phyloP scores from a whole-genome alignment of 2,797 vertebrate species.

The Intellagama lesueurii region DNA sequence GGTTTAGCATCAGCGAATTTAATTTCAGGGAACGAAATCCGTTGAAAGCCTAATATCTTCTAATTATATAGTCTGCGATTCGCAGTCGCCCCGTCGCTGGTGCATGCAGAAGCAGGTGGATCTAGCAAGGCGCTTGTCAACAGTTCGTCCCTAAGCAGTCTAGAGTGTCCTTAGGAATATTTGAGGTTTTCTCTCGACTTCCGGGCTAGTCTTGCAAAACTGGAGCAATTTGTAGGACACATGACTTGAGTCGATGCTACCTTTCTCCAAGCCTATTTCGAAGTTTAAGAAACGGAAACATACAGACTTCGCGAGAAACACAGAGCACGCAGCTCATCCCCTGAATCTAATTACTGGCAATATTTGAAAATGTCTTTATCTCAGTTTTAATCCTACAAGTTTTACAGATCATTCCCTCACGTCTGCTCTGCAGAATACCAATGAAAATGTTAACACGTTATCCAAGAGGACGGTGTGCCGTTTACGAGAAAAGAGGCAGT shows the following conservation, averaged over 20 bases:
- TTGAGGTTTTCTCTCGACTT: no score
- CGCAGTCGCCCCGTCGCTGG: neutral
- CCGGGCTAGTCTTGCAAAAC: no score
- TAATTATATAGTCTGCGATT: no score
- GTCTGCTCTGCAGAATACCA: neutral
- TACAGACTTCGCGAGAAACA: no score
- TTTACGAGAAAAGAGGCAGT: neutral
- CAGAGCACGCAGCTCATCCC: neutral
- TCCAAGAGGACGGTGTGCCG: neutral
- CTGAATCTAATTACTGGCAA: neutral
- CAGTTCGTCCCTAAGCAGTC: no score
- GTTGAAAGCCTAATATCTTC: no score
- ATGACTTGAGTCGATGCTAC: no score
- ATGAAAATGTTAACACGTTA: neutral
- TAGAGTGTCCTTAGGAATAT: no score
- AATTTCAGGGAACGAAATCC: constrained; percentile 1
- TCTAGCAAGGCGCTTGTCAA: neutral
- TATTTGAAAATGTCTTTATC: neutral
- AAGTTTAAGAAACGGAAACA: no score
- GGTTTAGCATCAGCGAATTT: neutral
- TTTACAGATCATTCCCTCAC: neutral
- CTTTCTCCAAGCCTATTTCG: no score
- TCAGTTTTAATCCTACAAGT: neutral
- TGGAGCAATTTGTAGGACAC: no score
- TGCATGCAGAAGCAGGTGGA: neutral